Base-by-base conservation (phyloP, 2,797 vertebrate species). In the Chromobotia macracanthus region DNA sequence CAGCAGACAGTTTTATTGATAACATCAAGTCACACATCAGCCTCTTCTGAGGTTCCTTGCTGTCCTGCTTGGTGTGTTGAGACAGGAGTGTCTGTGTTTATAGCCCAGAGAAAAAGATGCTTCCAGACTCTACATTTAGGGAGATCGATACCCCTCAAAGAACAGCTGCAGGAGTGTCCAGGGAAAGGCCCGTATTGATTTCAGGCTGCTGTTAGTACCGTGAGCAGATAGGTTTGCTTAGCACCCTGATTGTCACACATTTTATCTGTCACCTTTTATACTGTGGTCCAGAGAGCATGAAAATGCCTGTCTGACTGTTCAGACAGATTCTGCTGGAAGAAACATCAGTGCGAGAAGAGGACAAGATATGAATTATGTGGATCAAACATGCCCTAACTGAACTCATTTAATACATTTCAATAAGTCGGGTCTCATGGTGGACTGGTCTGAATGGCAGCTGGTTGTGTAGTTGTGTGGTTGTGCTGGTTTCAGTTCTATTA, bases 21-120 rank as follows among this genome's bases (percentile, higher is more conserved):
- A 87, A 80, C 89, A 92, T 94, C 94, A 93, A 83, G 85, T 87
- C 89, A 91, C 93, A 93, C 92, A 77, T 90, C 50, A 81, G 88
- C 85, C 87, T 89, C 92, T 87, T 90, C n/a, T 51, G 89, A 89
- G 90, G 85, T 80, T 88, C 82, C 86, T 80, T 31, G 71, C 82
- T 82, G 86, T 85, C 80, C 78, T 53, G 25, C 68, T 51, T 81
- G 78, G 84, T 18, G 76, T 63, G 60, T 1, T 41, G 72, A 74
- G 60, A 73, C 50, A 80, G 80, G 72, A 76, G 81, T 84, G 35
- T 77, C 76, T 71, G 88, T 80, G 81, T 84, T 87, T 66, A 87
- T 84, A 83, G 82, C 83, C 79, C 72, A 71, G 79, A 80, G 65
- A 85, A 83, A 88, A 56, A 31, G 85, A 85, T 85, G 38, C 85